Base-by-base conservation (phyloP, 2,113 vertebrate species). In the Scomber scombrus region DNA sequence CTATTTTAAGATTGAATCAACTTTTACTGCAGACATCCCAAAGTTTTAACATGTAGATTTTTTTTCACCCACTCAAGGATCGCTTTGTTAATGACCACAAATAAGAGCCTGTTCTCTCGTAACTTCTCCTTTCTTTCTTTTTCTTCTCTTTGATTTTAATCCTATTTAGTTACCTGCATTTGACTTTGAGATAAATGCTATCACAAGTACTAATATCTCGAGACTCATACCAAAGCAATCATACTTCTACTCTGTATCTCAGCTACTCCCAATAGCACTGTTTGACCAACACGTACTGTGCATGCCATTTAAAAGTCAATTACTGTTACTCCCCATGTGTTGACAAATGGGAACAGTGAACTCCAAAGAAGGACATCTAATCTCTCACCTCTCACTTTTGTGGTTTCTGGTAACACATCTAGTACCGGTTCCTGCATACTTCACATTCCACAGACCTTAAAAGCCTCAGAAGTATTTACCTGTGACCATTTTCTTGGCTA, bases 311-410 rank as follows among this genome's bases (percentile, higher is more conserved):
- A 65, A 74, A 78, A 75, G 75, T 81, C 51, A 61, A 19, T 83
- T 61, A 66, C 34, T 55, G 23, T 58, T 65, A n/a, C 18, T 14
- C 47, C 21, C 18, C 43, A n/a, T 0, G 18, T 65, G 71, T 64
- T 77, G 49, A 58, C 49, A 19, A 61, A 61, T 3, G 62, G 66
- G 26, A 86, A 52, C 49, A 51, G 47, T 18, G 49, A 67, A 56
- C 54, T 70, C 71, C 49, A 68, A 64, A 80, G 63, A 60, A 82
- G 56, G 71, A 81, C 70, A 78, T 84, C 70, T 85, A 88, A 85
- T 88, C 80, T 78, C 78, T 76, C 64, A 45, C 56, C 50, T 72
- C 43, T 70, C 62, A 56, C 55, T 56, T 56, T 26, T 50, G 2
- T 67, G 16, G 62, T 82, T 88, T 51, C 73, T 73, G 60, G 21